These are phyloP conservation scores for Cydia fagiglandana DNA, from an alignment of 1,140 invertebrate species.

Conservation along the genomic window DNA sequence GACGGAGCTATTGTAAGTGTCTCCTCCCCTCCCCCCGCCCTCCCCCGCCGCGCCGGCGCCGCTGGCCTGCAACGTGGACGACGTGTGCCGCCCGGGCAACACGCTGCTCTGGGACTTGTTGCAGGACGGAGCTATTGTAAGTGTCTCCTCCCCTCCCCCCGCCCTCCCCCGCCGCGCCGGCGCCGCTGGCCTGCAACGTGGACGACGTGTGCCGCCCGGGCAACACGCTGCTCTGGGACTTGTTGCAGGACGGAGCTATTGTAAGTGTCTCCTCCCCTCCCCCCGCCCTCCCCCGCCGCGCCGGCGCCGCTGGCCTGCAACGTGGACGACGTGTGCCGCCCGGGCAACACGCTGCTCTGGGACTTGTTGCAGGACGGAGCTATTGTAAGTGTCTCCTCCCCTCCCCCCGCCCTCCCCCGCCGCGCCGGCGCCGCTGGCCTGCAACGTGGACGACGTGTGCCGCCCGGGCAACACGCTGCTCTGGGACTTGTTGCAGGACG, in stretches of 20 bases:
- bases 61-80: slow-evolving; percentile 57
- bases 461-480: slow-evolving; percentile 89
- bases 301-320: slow-evolving; percentile 67
- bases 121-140: too few species aligned
- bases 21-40: slow-evolving; percentile 49
- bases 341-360: slow-evolving; percentile 92
- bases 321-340: slow-evolving; percentile 90
- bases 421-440: too few species aligned
- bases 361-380: slow-evolving; percentile 95
- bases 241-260: too few species aligned
- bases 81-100: slow-evolving; percentile 5
- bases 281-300: too few species aligned
- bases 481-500: slow-evolving; percentile 96
- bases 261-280: too few species aligned
- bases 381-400: slow-evolving; percentile 83
- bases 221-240: slow-evolving; percentile 9
- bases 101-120: too few species aligned
- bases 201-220: slow-evolving; percentile 91
- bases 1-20: slow-evolving; percentile 78
- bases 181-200: slow-evolving; percentile 76
- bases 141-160: too few species aligned
- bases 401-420: slow-evolving; percentile 54
- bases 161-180: neutral
- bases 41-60: slow-evolving; percentile 41
- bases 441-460: slow-evolving; percentile 90